Evolutionary conservation across 2,888 invertebrate species (phyloP).

Genomic region (Masnerella sp.): DNA sequence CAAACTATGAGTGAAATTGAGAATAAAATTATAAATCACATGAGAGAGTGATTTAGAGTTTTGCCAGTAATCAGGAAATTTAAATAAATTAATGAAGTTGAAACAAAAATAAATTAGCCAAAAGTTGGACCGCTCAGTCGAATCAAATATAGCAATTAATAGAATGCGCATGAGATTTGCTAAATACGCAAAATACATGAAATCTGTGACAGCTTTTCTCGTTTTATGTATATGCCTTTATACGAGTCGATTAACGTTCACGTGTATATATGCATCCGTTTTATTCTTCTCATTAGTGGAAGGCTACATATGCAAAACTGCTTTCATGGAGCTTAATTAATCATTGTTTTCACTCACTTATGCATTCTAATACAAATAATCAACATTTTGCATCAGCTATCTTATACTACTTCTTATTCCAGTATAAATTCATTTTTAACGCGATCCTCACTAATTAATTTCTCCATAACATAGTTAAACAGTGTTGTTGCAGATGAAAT

Average conservation of each 20-base stretch:
- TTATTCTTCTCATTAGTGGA: constrained; percentile 45
- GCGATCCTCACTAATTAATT: neutral
- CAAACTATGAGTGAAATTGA: constrained; percentile 5
- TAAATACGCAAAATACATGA: constrained; percentile 20
- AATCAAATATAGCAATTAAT: constrained; percentile 20
- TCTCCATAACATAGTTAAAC: neutral
- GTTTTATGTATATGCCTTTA: constrained; percentile 37
- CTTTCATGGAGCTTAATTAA: constrained; percentile 49
- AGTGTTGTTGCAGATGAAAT: no score
- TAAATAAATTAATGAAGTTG: constrained; percentile 23
- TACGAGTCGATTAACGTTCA: constrained; percentile 26
- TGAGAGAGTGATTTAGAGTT: no score
- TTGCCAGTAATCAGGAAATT: constrained; percentile 14
- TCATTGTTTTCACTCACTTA: constrained; percentile 53
- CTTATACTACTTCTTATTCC: neutral
- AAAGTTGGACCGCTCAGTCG: constrained; percentile 22
- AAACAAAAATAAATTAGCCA: constrained; percentile 12
- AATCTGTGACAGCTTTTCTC: constrained; percentile 42
- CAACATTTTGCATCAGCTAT: constrained; percentile 22
- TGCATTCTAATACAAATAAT: constrained; percentile 40
- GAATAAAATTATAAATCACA: no score
- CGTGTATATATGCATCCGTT: constrained; percentile 28
- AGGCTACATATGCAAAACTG: constrained; percentile 43
- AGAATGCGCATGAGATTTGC: constrained; percentile 16
- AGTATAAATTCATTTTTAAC: neutral